Base-by-base conservation (phyloP, 2,797 vertebrate genomes). In the Otus scops region DNA sequence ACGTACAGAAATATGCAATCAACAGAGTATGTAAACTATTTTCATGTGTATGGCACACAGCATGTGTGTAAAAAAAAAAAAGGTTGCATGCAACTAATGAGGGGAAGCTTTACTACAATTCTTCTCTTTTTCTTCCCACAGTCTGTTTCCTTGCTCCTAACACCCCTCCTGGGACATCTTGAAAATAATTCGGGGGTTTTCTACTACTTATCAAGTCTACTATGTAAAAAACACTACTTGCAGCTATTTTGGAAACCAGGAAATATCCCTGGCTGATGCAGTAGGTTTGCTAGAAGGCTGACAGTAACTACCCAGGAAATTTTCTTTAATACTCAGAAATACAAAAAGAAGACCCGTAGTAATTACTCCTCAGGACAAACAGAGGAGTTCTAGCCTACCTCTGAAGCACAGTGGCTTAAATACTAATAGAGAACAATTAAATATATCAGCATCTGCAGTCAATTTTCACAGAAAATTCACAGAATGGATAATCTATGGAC, bases 191-290 rank as follows among this genome's bases (percentile, higher is more conserved):
- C 3, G 1, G 4, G 18, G 28, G 8, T 6, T 23, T 73, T 64
- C 67, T 48, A 61, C 21, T 78, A 7, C 13, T 63, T 76, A 39
- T 86, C 19, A 6, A 64, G 24, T 23, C 14, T 70, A 85, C 57
- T n/a, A 1, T 2, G 4, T 13, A 13, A 89, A 54, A 87, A 85
- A 8, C 0, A 1, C 10, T 32, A 18, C 41, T 50, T 41, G 47
- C 8, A 86, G 64, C 26, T 74, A 7, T 6, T 92, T 56, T 51
- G 73, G 47, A 54, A 43, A 23, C 30, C 6, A 38, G 30, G n/a
- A 77, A 70, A 79, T 63, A 63, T 27, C 26, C 30, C 47, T 45
- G 67, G 36, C 50, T 59, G 54, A 6, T 68, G 43, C 53, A 63
- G 51, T 1, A 54, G 34, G 32, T 63, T 86, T 84, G 64, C 38